Conservation (phyloP, 2,888 invertebrate species). For the Phrixothrix hirtus region DNA sequence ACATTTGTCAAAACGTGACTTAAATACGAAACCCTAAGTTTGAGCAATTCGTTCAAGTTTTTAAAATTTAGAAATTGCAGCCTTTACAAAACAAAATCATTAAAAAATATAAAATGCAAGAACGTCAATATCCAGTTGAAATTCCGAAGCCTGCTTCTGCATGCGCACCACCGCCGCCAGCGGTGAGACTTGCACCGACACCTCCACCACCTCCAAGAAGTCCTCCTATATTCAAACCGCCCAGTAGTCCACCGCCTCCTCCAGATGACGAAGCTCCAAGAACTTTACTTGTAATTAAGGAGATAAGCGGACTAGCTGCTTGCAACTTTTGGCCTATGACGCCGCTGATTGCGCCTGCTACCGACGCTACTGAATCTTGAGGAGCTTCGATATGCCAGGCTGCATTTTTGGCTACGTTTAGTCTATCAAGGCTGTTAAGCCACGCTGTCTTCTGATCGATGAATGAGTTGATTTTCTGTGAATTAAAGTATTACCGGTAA, state of each 20-base stretch:
- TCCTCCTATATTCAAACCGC: slow-evolving; percentile 15
- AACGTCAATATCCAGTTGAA: too few relatives aligned
- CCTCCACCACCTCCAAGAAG: slow-evolving; percentile 13
- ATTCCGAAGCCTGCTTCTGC: not conserved
- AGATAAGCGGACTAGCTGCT: slow-evolving; percentile 61
- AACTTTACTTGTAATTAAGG: slow-evolving; percentile 69
- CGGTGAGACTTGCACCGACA: slow-evolving; percentile 3
- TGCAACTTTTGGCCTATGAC: slow-evolving; percentile 69
- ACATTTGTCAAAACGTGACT: too few relatives aligned
- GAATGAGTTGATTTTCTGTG: slow-evolving; percentile 81
- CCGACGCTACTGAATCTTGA: slow-evolving; percentile 55
- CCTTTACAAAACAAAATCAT: too few relatives aligned
- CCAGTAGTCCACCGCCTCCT: not conserved
- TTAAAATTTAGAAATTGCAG: too few relatives aligned
- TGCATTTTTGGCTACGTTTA: slow-evolving; percentile 75
- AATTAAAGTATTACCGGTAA: too few relatives aligned
- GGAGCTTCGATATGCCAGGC: slow-evolving; percentile 70
- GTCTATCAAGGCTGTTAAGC: slow-evolving; percentile 69
- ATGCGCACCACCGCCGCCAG: slow-evolving; percentile 1
- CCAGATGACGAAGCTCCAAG: slow-evolving; percentile 53
- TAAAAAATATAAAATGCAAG: too few relatives aligned
- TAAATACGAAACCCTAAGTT: too few relatives aligned
- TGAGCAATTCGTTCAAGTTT: too few relatives aligned
- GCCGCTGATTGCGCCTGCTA: slow-evolving; percentile 69
- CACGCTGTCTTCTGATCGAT: slow-evolving; percentile 78